Base-by-base conservation (phyloP, 1,140 invertebrate genomes). In the Sminthurides bifidus region DNA sequence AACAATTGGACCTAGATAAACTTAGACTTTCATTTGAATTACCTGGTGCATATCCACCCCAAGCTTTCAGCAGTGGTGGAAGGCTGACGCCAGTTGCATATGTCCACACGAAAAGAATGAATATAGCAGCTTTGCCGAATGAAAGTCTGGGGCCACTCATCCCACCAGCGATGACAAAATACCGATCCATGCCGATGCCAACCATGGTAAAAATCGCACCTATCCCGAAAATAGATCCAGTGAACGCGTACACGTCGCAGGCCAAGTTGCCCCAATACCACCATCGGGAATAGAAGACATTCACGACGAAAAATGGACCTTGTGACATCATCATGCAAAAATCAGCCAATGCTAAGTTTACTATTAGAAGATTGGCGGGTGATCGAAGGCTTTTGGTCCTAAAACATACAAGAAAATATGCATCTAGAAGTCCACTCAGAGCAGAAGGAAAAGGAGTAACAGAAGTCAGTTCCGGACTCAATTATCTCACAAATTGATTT, bases 231-330 rank as follows among this genome's bases (percentile, higher is more conserved):
- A 43, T 6, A 15, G 26, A 40, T n/a, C 52, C 29, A 2, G 52
- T 54, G 29, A 43, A 44, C 24, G 27, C 52, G 14, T 54, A 54
- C 14, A 44, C 23, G 15, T 54, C 41, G 26, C 45, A 48, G 10
- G 10, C 17, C 15, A 48, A 26, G 17, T 21, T 26, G 15, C 45
- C 45, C 17, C 17, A 48, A 17, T 26, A 21, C 45, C 45, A 48
- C 45, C 45, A 48, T 24, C 26, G 17, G 17, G 45, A 48, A 15
- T 26, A 12, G 10, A 48, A 14, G 4, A 48, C 45, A 29, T 24
- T 48, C 4, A 10, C 4, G 26, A 48, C 26, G 17, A 14, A 48
- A 48, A 48, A 48, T 12, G 45, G 45, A 26, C 45, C 45, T 27
- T 48, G 45, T 14, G 45, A 48, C 14, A 48, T n/a, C 19, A 48